Evolutionary conservation across 2,888 invertebrate species (phyloP).

Genomic region (Eugnorisma glareosa): DNA sequence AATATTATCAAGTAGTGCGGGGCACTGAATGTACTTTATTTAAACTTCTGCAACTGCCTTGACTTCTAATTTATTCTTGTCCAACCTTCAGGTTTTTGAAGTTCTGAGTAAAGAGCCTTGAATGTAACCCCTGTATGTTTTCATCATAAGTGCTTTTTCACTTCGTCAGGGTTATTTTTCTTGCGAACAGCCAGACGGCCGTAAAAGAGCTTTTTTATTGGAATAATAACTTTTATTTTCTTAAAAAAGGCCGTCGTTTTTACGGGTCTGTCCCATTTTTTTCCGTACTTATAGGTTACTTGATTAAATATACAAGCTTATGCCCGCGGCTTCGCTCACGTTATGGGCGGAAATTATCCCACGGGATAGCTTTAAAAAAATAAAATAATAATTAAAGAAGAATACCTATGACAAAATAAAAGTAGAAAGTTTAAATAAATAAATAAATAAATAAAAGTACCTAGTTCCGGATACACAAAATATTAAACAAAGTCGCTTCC

Average conservation of each 20-base stretch:
- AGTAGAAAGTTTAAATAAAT: no score
- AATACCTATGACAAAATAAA: no score
- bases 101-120: not conserved
- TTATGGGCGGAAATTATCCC: no score
- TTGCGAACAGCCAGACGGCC: not conserved
- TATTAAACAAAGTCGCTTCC: no score
- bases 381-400: no score
- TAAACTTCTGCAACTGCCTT: not conserved
- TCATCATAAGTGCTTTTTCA: not conserved
- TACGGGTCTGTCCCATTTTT: constrained; percentile 26
- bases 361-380: no score
- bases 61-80: not conserved
- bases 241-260: not conserved
- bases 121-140: not conserved
- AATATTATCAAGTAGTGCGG: not conserved
- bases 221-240: constrained; percentile 38
- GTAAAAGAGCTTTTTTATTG: constrained; percentile 23
- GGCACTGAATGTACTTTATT: not conserved
- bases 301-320: no score
- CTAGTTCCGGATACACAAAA: no score
- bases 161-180: constrained; percentile 5
- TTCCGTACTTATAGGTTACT: constrained; percentile 13
- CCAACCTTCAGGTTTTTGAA: not conserved
- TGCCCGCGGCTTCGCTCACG: no score
- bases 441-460: no score